Evolutionary conservation across 2,113 vertebrate species (phyloP).

Genomic region (Chionomys nivalis): DNA sequence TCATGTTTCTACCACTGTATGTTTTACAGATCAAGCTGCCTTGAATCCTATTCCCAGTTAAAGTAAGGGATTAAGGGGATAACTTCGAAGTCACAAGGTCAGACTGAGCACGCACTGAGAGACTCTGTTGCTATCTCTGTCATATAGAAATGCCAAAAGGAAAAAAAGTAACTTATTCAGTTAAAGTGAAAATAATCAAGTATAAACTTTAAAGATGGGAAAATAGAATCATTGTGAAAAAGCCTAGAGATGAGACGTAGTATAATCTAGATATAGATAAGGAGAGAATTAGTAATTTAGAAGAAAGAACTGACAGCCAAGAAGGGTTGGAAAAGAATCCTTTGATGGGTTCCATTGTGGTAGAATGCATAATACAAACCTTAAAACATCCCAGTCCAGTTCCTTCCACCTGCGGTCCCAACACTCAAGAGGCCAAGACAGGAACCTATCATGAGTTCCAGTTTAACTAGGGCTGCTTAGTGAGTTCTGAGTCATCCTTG

Average conservation of each 20-base stretch:
- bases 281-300: constrained; percentile 51
- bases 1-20: not conserved
- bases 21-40: constrained; percentile 11
- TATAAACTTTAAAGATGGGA: constrained; percentile 23
- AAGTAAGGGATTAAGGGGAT: not conserved
- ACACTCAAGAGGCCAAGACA: not conserved
- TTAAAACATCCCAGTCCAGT: not conserved
- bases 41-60: constrained; percentile 8
- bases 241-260: not conserved
- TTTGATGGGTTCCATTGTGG: not conserved
- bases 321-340: not conserved
- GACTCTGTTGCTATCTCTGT: not conserved
- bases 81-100: not conserved
- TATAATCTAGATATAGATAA: constrained; percentile 25
- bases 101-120: not conserved
- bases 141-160: not conserved
- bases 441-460: not conserved
- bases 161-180: constrained; percentile 27
- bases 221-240: not conserved
- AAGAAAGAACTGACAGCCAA: not conserved
- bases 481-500: not conserved
- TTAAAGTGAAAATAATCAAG: constrained; percentile 19
- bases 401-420: not conserved
- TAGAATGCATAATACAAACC: constrained; percentile 14
- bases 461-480: not conserved